A percentile compares a stretch with the other conserved stretches of the same genome.
These are phyloP conservation scores for Laupala kohalensis DNA, from an alignment of 1,140 invertebrate genomes.

Conservation along the genomic window DNA sequence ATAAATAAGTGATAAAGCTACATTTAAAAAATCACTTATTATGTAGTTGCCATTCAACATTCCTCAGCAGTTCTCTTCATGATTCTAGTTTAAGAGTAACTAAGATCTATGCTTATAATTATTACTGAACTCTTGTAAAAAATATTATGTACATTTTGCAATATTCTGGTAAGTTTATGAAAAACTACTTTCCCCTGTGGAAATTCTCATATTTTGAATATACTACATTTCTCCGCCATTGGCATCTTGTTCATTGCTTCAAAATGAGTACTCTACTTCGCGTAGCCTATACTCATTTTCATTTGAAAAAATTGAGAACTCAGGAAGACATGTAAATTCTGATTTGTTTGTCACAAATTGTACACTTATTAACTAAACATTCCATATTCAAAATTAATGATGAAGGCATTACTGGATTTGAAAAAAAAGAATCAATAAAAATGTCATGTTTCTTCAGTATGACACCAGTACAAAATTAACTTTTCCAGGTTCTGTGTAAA, in stretches of 20 bases:
- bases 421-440: too few species aligned
- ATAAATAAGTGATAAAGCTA: background rate
- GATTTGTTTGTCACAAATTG: background rate
- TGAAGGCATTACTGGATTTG: too few species aligned
- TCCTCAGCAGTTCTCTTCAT: background rate
- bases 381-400: too few species aligned
- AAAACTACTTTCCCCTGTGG: background rate
- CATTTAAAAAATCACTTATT: background rate
- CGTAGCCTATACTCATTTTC: background rate
- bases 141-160: constrained; percentile 7
- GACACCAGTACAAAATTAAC: too few species aligned
- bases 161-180: background rate
- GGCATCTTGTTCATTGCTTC: background rate
- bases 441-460: too few species aligned
- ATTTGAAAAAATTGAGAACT: background rate
- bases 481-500: too few species aligned
- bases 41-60: background rate
- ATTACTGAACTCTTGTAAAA: background rate
- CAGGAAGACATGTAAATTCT: background rate
- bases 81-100: background rate
- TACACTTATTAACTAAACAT: background rate
- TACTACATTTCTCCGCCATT: background rate
- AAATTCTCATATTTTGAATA: background rate
- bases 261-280: background rate
- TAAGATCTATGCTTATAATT: background rate